Conservation (phyloP, 2,888 invertebrate genomes). For the Leptarthrus brevirostris region DNA sequence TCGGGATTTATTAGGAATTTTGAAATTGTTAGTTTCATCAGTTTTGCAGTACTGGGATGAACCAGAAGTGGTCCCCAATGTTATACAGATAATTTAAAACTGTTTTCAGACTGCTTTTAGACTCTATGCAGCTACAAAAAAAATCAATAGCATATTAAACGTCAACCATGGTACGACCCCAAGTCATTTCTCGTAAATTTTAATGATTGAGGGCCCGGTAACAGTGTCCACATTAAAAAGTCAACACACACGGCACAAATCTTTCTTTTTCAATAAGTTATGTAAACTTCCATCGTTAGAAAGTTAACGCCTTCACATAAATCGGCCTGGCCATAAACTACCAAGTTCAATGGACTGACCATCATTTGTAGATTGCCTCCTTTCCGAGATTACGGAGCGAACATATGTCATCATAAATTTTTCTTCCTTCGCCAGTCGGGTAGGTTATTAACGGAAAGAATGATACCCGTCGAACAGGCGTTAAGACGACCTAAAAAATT, state of each 20-base stretch:
- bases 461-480: constrained; percentile 23
- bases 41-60: too few relatives aligned
- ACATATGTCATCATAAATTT: constrained; percentile 45
- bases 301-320: constrained; percentile 32
- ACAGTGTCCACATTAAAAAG: constrained; percentile 32
- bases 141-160: too few relatives aligned
- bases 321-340: constrained; percentile 26
- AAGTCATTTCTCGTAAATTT: too few relatives aligned
- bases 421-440: neutral
- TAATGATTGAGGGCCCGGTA: too few relatives aligned
- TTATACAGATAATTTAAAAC: too few relatives aligned
- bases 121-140: too few relatives aligned
- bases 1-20: too few relatives aligned
- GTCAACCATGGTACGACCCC: too few relatives aligned
- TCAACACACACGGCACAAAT: constrained; percentile 23
- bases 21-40: too few relatives aligned
- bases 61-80: too few relatives aligned
- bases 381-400: constrained; percentile 1
- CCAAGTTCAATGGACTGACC: constrained; percentile 32
- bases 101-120: too few relatives aligned
- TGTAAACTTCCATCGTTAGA: constrained; percentile 24
- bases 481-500: constrained; percentile 29
- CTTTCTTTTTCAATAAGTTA: constrained; percentile 41
- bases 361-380: constrained; percentile 34
- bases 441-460: constrained; percentile 36